These are phyloP conservation scores for Zenarchopterus dispar DNA, from an alignment of 2,797 vertebrate species.

Conservation along the genomic window DNA sequence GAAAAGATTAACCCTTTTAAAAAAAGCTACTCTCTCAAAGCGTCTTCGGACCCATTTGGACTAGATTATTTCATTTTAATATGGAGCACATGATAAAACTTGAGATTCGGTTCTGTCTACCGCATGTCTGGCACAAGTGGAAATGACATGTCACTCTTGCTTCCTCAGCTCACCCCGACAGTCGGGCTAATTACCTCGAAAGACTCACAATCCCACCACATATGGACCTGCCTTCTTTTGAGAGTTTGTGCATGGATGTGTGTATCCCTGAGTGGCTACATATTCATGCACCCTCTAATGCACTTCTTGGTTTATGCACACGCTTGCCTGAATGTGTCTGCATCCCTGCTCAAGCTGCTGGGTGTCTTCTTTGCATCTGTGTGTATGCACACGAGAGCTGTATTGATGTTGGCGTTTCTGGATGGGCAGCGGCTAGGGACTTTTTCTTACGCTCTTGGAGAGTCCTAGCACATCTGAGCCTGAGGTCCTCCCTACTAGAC, in stretches of 20 bases:
- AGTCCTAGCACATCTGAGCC: constrained; percentile 61
- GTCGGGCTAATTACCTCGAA: constrained; percentile 75
- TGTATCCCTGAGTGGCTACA: background rate
- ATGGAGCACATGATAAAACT: background rate
- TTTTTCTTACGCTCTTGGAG: constrained; percentile 33
- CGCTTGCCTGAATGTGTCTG: constrained; percentile 4
- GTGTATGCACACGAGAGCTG: background rate
- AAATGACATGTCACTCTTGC: constrained; percentile 49
- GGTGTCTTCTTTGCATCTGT: background rate
- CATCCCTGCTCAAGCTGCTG: constrained; percentile 4
- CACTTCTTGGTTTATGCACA: constrained; percentile 2
- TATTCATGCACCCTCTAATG: background rate
- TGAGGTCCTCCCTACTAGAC: constrained; percentile 60
- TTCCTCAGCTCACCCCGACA: constrained; percentile 65
- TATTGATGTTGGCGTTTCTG: constrained; percentile 22
- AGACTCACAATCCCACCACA: constrained; percentile 60
- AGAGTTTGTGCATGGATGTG: constrained; percentile 5
- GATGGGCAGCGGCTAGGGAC: constrained; percentile 20
- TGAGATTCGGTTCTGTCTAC: constrained; percentile 43
- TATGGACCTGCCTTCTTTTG: constrained; percentile 43
- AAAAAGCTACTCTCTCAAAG: background rate
- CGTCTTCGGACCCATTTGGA: background rate
- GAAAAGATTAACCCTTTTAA: no score
- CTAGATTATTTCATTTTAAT: background rate
- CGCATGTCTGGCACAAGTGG: constrained; percentile 65